Evolutionary conservation across 2,797 vertebrate genomes (phyloP).

Genomic region (Karalla daura): DNA sequence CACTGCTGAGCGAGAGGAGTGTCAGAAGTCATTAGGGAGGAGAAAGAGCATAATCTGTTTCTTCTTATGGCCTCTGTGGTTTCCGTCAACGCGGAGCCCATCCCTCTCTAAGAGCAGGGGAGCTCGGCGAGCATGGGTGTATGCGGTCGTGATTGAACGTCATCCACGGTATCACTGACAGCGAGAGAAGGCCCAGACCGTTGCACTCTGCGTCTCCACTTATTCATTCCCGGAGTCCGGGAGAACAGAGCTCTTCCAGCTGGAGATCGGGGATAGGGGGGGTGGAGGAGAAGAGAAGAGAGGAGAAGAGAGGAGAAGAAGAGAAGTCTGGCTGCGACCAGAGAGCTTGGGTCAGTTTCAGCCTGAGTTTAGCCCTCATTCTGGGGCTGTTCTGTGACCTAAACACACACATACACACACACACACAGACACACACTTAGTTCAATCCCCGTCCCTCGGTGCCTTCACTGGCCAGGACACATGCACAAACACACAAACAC

Average conservation of each 20-base stretch:
- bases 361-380: conserved; percentile 68
- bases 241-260: conserved; percentile 76
- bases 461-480: conserved; percentile 59
- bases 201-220: conserved; percentile 72
- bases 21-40: conserved; percentile 80
- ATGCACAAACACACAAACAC: conserved; percentile 33
- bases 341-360: conserved; percentile 66
- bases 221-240: conserved; percentile 63
- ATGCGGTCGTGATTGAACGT: conserved; percentile 74
- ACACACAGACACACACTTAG: no score
- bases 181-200: conserved; percentile 76
- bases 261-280: conserved; percentile 39
- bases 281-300: neutral
- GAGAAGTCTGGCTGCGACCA: conserved; percentile 40
- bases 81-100: conserved; percentile 66
- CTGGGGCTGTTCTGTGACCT: conserved; percentile 68
- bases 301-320: neutral
- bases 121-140: conserved; percentile 63
- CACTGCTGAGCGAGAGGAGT: conserved; percentile 67
- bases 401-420: conserved; percentile 69
- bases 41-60: conserved; percentile 78
- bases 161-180: conserved; percentile 79
- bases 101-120: conserved; percentile 73
- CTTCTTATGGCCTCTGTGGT: conserved; percentile 78
- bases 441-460: conserved; percentile 49